Conservation (phyloP, 2,113 vertebrate genomes). For the Panthera uncia region DNA sequence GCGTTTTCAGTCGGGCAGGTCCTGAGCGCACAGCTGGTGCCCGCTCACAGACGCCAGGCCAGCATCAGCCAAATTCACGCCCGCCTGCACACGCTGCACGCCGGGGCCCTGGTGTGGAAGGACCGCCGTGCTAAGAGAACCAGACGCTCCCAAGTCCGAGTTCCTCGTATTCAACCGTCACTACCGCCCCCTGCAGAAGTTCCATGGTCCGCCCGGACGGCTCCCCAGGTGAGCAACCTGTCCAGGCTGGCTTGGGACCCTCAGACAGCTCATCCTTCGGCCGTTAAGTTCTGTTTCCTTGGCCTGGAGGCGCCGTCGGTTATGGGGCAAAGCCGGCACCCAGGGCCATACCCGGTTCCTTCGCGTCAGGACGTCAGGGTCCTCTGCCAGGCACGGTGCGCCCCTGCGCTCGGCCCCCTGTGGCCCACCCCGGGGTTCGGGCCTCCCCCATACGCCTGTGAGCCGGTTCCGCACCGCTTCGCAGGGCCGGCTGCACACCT, state of each 20-base stretch:
- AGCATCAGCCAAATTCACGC: background rate
- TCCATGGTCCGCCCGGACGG: background rate
- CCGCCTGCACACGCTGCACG: fast-evolving
- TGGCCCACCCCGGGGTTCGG: background rate
- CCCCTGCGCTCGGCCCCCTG: background rate
- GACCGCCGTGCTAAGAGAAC: fast-evolving
- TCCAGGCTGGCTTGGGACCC: background rate
- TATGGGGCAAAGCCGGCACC: fast-evolving
- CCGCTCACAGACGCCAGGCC: background rate
- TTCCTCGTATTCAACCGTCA: fast-evolving
- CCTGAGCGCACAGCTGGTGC: background rate
- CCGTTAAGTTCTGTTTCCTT: background rate
- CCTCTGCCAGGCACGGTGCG: fast-evolving
- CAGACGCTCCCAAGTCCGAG: background rate
- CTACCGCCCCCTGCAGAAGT: fast-evolving
- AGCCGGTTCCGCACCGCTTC: background rate
- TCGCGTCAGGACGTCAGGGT: fast-evolving
- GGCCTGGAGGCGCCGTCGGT: background rate
- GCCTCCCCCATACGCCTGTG: fast-evolving
- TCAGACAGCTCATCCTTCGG: fast-evolving
- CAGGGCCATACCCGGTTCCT: fast-evolving
- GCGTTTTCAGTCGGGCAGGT: background rate
- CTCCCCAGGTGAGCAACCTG: background rate
- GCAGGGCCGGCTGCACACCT: background rate
- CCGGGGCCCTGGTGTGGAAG: background rate